Evolutionary conservation across 2,113 vertebrate genomes (phyloP), one percentile per base, ranked within the genome.

Genomic region (Otus sunia): DNA sequence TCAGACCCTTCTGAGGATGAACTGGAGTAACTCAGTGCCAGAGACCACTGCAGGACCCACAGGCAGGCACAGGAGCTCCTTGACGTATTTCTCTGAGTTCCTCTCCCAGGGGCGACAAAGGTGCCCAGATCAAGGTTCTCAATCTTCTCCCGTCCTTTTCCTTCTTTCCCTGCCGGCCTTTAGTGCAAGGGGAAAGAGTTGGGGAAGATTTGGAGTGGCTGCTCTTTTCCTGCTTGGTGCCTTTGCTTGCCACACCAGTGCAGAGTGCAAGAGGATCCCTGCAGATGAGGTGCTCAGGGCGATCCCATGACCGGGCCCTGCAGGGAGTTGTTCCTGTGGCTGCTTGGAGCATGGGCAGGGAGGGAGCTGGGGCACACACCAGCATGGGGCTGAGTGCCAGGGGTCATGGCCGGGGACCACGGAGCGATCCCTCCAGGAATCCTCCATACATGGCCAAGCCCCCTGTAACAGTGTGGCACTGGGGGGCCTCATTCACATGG

Each of bases 31-130:
- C 34, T 3, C 11, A 15, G 6, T 37, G 4, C 12, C 15, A 12
- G 11, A 15, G 9, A 63, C 9, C 6, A 12, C 36, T 36, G 8
- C 25, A 59, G 25, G 5, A 6, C 8, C 5, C 25, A 10, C 4
- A 29, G 15, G 11, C 45, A 39, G 8, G 26, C 17, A 14, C 1
- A 1, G 1, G 15, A 18, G 37, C 11, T 6, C 22, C 18, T 67
- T 6, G 16, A 8, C 0, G 1, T 2, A 0, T 7, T 58, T 60
- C 8, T 4, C 6, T 0, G 0, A 7, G 3, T 15, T 45, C 6
- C 18, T 63, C 21, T 47, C 8, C 4, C 9, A 15, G 18, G 1
- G 18, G 7, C 23, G 8, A 5, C 16, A 29, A 3, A 20, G 23
- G 8, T 16, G 16, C 20, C 5, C 14, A 23, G 11, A 13, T 22